These are phyloP conservation scores for Epinephelus malabaricus DNA, from an alignment of 2,797 vertebrate species.

Conservation along the genomic window DNA sequence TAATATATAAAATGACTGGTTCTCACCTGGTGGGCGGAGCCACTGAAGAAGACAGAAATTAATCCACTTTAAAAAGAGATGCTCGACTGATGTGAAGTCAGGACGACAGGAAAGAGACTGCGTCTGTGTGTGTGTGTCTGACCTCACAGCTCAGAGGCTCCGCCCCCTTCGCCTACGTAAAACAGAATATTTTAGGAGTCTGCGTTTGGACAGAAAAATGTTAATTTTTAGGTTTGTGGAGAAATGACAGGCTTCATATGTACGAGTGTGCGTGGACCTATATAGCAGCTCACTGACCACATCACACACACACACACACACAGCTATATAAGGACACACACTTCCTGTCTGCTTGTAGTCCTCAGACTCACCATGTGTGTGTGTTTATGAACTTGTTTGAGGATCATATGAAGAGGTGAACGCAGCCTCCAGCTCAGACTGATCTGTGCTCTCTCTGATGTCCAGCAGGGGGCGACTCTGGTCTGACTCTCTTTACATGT, in stretches of 20 bases:
- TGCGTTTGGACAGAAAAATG: slow-evolving; percentile 17
- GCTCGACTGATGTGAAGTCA: background rate
- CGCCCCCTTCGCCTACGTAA: background rate
- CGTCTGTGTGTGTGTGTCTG: too few relatives aligned
- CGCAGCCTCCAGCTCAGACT: too few relatives aligned
- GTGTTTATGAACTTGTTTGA: too few relatives aligned
- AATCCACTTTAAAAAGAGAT: background rate
- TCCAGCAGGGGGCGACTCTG: too few relatives aligned
- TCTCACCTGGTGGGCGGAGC: slow-evolving; percentile 25
- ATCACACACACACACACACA: background rate
- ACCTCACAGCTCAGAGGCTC: background rate
- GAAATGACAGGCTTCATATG: slow-evolving; percentile 12
- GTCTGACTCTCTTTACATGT: too few relatives aligned
- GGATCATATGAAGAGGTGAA: too few relatives aligned
- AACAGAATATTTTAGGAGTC: slow-evolving; percentile 1
- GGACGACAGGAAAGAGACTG: background rate
- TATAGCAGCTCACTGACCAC: background rate
- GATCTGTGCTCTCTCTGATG: too few relatives aligned
- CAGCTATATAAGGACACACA: too few relatives aligned
- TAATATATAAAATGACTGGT: background rate
- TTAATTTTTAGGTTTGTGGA: slow-evolving; percentile 21
- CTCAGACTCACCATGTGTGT: too few relatives aligned
- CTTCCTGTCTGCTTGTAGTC: too few relatives aligned
- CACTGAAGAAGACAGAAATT: background rate
- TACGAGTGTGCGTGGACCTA: background rate